phyloP scores from a whole-genome alignment of 2,797 vertebrate species.

The Limnodromus scolopaceus region DNA sequence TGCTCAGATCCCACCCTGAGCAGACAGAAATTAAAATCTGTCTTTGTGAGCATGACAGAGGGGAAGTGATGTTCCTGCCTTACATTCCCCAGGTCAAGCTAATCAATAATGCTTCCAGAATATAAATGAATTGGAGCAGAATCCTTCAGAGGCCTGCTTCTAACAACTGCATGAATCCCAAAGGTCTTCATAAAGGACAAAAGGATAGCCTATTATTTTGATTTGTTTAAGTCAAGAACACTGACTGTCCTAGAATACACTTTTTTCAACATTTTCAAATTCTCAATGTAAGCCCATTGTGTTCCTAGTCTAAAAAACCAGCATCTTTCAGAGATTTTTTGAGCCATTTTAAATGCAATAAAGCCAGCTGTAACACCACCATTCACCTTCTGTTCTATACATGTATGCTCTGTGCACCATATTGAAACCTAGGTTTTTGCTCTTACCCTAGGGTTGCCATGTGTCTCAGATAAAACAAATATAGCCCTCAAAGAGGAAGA shows the following conservation, averaged over 20 bases:
- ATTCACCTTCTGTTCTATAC: not conserved
- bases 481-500: not conserved
- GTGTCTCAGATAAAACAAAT: not conserved
- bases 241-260: not conserved
- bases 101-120: not conserved
- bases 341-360: not conserved
- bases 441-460: not conserved
- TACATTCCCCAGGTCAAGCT: not conserved
- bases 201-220: not conserved
- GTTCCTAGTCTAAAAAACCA: not conserved
- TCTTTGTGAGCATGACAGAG: not conserved
- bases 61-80: not conserved
- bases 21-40: not conserved
- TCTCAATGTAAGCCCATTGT: not conserved
- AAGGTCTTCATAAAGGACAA: not conserved
- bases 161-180: not conserved
- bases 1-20: not conserved
- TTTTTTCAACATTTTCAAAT: not conserved
- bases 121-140: not conserved
- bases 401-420: not conserved
- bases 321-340: not conserved
- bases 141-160: not conserved
- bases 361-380: not conserved
- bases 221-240: not conserved
- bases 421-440: not conserved